Conservation (phyloP, 35 echinoderm and acorn worm species). For the Strongylocentrotus purpuratus region DNA sequence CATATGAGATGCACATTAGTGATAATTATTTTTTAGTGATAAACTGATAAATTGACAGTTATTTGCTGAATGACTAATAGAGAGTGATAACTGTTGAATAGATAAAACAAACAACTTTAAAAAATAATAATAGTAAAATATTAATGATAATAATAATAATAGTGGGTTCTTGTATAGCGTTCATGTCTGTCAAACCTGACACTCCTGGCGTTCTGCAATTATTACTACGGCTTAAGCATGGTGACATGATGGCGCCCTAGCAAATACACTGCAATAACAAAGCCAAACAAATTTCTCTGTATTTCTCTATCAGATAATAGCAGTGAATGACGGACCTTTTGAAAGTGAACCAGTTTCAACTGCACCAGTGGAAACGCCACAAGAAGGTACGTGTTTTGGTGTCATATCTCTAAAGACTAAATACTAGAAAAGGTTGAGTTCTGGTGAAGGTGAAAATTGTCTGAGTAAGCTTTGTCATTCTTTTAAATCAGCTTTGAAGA, state of each 20-base stretch:
- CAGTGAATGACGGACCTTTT: constrained; percentile 22
- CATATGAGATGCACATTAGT: too few species aligned
- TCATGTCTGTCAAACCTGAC: too few species aligned
- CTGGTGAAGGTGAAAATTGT: neutral
- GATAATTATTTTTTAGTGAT: neutral
- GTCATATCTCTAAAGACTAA: neutral
- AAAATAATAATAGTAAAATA: too few species aligned
- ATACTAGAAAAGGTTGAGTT: neutral
- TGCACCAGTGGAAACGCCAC: neutral
- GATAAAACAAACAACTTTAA: neutral
- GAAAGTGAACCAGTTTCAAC: neutral
- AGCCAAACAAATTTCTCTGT: neutral
- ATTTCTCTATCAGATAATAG: constrained; percentile 14
- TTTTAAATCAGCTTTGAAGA: neutral
- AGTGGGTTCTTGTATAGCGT: too few species aligned
- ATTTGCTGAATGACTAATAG: neutral
- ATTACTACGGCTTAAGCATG: too few species aligned
- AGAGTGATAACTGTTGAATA: neutral
- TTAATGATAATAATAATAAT: too few species aligned
- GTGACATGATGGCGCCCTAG: too few species aligned
- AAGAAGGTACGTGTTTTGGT: constrained; percentile 1
- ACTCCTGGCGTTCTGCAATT: too few species aligned
- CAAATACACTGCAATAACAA: neutral
- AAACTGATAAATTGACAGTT: neutral
- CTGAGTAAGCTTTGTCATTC: neutral